Conservation (phyloP, 2,888 invertebrate species). For the Acronicta leporina region DNA sequence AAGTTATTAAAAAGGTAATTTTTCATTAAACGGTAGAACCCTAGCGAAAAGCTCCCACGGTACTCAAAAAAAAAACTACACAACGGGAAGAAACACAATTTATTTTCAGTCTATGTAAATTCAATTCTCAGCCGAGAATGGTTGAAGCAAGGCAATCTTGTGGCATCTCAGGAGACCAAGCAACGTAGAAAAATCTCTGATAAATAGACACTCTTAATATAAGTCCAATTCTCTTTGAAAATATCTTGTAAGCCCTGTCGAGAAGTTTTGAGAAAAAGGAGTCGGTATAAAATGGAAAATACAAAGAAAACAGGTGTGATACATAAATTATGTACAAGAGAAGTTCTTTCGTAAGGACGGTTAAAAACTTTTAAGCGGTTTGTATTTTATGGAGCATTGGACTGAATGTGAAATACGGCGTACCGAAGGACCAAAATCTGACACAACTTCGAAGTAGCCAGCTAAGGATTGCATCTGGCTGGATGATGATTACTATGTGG, state of each 20-base stretch:
- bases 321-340: slow-evolving; percentile 8
- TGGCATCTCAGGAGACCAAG: slow-evolving; percentile 41
- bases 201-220: slow-evolving; percentile 57
- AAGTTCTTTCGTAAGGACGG: not conserved
- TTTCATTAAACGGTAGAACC: slow-evolving; percentile 25
- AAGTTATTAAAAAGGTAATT: slow-evolving; percentile 35
- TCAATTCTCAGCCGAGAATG: slow-evolving; percentile 41
- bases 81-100: slow-evolving; percentile 26
- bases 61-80: slow-evolving; percentile 13
- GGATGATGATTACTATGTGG: too few relatives aligned
- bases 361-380: too few relatives aligned
- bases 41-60: slow-evolving; percentile 2
- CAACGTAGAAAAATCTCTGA: slow-evolving; percentile 47
- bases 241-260: slow-evolving; percentile 38
- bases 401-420: too few relatives aligned
- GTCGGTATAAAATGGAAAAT: slow-evolving; percentile 11
- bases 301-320: slow-evolving; percentile 12
- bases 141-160: slow-evolving; percentile 48
- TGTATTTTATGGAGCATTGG: too few relatives aligned
- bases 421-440: too few relatives aligned
- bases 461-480: too few relatives aligned
- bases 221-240: slow-evolving; percentile 49
- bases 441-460: too few relatives aligned
- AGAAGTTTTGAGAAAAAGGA: slow-evolving; percentile 5
- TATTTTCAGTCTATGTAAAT: slow-evolving; percentile 42